Evolutionary conservation across 2,888 invertebrate species (phyloP).

Genomic region (Halocaridina rubra): DNA sequence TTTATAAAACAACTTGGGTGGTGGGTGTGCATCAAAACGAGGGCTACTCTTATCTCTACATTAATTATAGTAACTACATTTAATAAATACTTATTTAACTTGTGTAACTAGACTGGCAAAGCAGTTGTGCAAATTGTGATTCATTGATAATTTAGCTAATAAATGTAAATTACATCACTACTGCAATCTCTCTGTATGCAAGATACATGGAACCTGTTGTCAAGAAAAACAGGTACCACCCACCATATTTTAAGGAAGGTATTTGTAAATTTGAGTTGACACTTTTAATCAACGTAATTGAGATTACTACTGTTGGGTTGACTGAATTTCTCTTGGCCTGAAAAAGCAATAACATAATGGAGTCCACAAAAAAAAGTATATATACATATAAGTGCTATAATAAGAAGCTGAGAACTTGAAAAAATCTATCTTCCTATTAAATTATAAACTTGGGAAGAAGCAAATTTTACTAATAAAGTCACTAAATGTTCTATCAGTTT

Average conservation of each 20-base stretch:
- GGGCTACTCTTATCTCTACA: neutral
- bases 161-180: constrained; percentile 26
- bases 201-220: constrained; percentile 29
- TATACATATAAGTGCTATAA: constrained; percentile 1
- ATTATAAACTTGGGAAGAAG: neutral
- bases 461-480: too few species aligned
- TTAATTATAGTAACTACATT: neutral
- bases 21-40: neutral
- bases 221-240: constrained; percentile 34
- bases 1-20: neutral
- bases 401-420: constrained; percentile 1
- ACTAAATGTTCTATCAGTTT: too few species aligned
- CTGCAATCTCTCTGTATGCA: constrained; percentile 30
- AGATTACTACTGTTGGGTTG: constrained; percentile 50
- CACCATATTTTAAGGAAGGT: constrained; percentile 47
- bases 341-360: constrained; percentile 53
- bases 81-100: neutral
- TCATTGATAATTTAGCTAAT: constrained; percentile 48
- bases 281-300: constrained; percentile 59
- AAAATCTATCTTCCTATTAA: constrained; percentile 12
- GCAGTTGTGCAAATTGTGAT: constrained; percentile 54
- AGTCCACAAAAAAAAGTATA: constrained; percentile 40
- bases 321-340: constrained; percentile 59
- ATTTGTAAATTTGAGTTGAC: constrained; percentile 28
- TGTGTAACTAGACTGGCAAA: constrained; percentile 45